Conservation (phyloP, 1,140 invertebrate genomes). For the Ips nitidus region DNA sequence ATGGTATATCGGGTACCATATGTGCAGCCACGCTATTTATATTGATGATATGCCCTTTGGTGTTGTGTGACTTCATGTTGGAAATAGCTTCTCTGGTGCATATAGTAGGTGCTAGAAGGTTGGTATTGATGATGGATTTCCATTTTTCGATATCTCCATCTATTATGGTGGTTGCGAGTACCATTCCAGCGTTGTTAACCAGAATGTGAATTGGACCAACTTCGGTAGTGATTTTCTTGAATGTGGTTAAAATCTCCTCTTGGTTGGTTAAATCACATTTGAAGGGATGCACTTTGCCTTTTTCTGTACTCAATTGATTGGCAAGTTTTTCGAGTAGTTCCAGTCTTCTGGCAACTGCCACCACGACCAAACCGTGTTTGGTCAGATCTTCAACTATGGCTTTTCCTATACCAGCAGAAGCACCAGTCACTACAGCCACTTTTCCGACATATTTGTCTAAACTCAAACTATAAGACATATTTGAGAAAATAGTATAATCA, state of each 20-base stretch:
- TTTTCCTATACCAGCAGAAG: conserved; percentile 19
- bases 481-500: not conserved
- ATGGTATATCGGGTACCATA: conserved; percentile 33
- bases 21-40: conserved; percentile 42
- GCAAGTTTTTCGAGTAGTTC: conserved; percentile 28
- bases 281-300: conserved; percentile 39
- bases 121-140: conserved; percentile 28
- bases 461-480: conserved; percentile 11
- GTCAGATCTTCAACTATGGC: conserved; percentile 16
- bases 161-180: not conserved
- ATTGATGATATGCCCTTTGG: conserved; percentile 39
- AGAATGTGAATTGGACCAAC: conserved; percentile 9
- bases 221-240: not conserved
- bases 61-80: conserved; percentile 33
- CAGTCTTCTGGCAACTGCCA: conserved; percentile 34
- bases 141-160: conserved; percentile 24
- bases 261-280: conserved; percentile 24
- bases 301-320: conserved; percentile 15
- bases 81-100: conserved; percentile 59
- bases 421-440: conserved; percentile 24
- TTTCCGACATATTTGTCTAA: conserved; percentile 16
- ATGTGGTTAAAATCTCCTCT: conserved; percentile 4
- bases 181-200: conserved; percentile 10
- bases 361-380: conserved; percentile 25
- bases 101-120: conserved; percentile 53